Conservation (phyloP, 2,888 invertebrate species). For the Tetanocera ferruginea region DNA sequence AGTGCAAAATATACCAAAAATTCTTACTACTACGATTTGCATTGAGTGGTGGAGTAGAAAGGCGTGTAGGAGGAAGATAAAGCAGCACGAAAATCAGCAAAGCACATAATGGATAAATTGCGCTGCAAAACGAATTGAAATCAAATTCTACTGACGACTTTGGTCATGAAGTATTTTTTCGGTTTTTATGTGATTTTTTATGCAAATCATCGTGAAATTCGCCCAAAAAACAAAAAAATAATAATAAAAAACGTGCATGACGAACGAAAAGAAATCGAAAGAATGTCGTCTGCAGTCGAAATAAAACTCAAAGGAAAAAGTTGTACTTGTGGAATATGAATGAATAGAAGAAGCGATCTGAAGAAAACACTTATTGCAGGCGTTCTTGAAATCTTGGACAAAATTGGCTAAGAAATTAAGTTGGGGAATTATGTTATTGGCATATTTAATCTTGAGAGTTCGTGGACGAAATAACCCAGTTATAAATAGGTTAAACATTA, state of each 20-base stretch:
- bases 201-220: slow-evolving; percentile 14
- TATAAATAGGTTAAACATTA: too few relatives aligned
- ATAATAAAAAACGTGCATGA: background rate
- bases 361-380: background rate
- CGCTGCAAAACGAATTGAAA: slow-evolving; percentile 33
- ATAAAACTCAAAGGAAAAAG: background rate
- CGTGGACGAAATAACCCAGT: too few relatives aligned
- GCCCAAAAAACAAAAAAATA: background rate
- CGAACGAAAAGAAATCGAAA: background rate
- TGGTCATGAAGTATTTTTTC: background rate
- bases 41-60: background rate
- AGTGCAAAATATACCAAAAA: too few relatives aligned
- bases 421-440: too few relatives aligned
- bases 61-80: background rate
- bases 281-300: background rate
- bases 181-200: background rate
- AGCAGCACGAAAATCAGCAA: background rate
- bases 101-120: slow-evolving; percentile 40
- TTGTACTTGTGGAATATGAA: background rate
- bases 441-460: too few relatives aligned
- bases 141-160: slow-evolving; percentile 22
- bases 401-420: too few relatives aligned
- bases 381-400: background rate
- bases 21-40: too few relatives aligned
- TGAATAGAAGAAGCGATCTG: background rate